Conservation (phyloP, 1,140 invertebrate species). For the Aricia agestis region DNA sequence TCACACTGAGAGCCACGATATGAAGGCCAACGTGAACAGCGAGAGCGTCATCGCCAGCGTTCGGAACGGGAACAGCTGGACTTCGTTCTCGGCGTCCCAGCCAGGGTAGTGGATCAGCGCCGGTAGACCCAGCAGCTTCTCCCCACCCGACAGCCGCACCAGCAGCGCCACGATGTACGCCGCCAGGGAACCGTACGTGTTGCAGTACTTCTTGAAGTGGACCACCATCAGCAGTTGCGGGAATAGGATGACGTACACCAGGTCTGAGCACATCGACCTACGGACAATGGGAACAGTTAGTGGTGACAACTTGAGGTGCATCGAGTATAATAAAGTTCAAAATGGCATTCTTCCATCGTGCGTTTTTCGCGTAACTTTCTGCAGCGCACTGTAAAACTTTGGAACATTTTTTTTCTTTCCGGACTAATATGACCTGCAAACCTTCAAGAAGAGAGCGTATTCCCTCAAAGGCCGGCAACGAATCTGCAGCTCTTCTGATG, state of each 20-base stretch:
- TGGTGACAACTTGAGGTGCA: neutral
- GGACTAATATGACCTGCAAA: too few species aligned
- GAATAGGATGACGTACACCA: conserved; percentile 98
- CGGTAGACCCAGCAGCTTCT: conserved; percentile 88
- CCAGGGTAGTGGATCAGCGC: conserved; percentile 92
- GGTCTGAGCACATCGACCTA: conserved; percentile 96
- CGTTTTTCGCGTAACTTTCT: too few species aligned
- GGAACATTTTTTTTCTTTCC: too few species aligned
- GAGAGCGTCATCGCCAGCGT: conserved; percentile 93
- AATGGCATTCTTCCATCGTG: too few species aligned
- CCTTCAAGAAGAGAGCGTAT: too few species aligned
- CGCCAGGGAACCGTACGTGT: conserved; percentile 96
- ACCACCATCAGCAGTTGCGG: conserved; percentile 98
- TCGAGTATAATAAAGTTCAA: too few species aligned
- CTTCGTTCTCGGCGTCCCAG: conserved; percentile 82
- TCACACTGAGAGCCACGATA: conserved; percentile 88
- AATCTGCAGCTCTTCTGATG: too few species aligned
- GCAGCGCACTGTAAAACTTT: too few species aligned
- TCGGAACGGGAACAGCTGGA: conserved; percentile 92
- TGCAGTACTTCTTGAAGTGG: conserved; percentile 94
- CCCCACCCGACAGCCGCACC: conserved; percentile 90
- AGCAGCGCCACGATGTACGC: conserved; percentile 93
- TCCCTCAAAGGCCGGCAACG: too few species aligned
- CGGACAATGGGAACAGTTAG: conserved; percentile 23
- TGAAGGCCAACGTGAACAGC: conserved; percentile 84